A percentile compares a stretch with the other conserved stretches of the same genome.
Evolutionary conservation across 2,113 vertebrate species (phyloP).

Genomic region (Oreotrochilus melanogaster): DNA sequence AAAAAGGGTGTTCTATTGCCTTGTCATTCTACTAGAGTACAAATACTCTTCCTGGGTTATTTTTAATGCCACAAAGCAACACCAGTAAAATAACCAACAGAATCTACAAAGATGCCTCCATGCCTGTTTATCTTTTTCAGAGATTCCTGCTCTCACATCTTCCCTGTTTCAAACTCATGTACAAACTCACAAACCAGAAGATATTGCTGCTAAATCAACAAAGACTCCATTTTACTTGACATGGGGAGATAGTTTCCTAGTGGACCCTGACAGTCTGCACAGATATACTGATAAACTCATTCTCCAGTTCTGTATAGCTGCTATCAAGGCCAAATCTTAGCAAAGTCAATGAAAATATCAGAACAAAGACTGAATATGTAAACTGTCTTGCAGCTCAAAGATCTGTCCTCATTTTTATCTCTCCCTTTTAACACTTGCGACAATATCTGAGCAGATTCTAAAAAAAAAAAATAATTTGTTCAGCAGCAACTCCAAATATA

Average conservation of each 20-base stretch:
- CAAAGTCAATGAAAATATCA: background rate
- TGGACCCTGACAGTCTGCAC: background rate
- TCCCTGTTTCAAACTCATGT: background rate
- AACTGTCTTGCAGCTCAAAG: background rate
- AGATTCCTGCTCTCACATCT: background rate
- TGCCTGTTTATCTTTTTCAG: background rate
- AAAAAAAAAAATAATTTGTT: background rate
- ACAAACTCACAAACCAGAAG: background rate
- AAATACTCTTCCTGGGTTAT: background rate
- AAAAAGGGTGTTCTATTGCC: background rate
- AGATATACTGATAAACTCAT: background rate
- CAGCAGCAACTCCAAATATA: background rate
- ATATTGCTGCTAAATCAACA: background rate
- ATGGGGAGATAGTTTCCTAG: background rate
- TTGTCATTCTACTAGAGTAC: background rate
- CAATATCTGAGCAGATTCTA: background rate
- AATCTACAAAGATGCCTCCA: background rate
- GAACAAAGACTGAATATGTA: background rate
- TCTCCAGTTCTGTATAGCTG: background rate
- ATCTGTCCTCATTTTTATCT: background rate
- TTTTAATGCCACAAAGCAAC: conserved; percentile 1
- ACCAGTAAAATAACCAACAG: background rate
- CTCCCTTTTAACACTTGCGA: background rate
- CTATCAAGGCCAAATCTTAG: background rate
- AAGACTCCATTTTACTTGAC: background rate